Evolutionary conservation across 2,797 vertebrate species (phyloP).

Genomic region (Gallinago nigripennis): DNA sequence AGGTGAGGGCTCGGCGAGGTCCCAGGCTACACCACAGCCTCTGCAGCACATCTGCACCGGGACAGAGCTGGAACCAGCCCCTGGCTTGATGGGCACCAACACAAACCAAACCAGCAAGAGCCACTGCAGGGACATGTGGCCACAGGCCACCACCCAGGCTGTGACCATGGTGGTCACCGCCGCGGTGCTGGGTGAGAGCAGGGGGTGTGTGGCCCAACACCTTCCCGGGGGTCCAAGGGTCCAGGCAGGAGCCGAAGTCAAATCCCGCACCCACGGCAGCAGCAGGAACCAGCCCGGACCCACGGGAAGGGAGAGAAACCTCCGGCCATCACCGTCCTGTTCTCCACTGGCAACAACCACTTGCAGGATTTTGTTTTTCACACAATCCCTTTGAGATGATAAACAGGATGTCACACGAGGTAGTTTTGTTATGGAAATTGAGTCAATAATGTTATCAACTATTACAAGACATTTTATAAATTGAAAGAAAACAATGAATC

Average conservation of each 20-base stretch:
- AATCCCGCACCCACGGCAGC: background rate
- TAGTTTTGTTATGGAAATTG: slow-evolving; percentile 91
- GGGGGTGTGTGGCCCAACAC: fast-evolving
- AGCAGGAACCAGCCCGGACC: background rate
- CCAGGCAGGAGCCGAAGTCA: background rate
- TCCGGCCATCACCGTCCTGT: background rate
- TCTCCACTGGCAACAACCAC: slow-evolving; percentile 47
- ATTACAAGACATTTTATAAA: slow-evolving; percentile 82
- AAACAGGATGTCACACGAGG: slow-evolving; percentile 90
- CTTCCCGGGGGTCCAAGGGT: fast-evolving
- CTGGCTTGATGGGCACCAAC: background rate
- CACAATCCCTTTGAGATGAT: slow-evolving; percentile 80
- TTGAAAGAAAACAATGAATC: slow-evolving; percentile 75
- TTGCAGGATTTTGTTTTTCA: slow-evolving; percentile 78
- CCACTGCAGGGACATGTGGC: fast-evolving
- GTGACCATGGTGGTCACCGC: fast-evolving
- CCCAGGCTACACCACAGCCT: background rate
- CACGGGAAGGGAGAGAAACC: slow-evolving; percentile 24
- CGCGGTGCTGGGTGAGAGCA: background rate
- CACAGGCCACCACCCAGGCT: background rate
- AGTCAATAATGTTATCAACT: slow-evolving; percentile 85
- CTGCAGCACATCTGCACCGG: background rate
- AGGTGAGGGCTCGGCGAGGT: fast-evolving
- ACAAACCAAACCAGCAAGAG: background rate
- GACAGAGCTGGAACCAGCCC: background rate